Evolutionary conservation across 2,113 vertebrate genomes (phyloP).

Genomic region (Aptenodytes forsteri): DNA sequence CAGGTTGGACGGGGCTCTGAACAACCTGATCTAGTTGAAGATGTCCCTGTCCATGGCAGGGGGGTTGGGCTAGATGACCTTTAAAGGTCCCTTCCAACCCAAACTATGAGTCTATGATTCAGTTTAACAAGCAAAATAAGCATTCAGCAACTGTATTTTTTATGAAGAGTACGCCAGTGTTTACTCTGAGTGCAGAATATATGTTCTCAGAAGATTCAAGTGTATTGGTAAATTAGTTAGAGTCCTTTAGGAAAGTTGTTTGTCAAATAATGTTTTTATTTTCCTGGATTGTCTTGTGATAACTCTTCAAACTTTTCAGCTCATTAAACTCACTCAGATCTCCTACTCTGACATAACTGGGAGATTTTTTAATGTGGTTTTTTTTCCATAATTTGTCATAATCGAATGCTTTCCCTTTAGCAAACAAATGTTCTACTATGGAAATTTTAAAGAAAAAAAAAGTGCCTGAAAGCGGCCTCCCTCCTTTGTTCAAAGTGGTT

Average conservation of each 20-base stretch:
- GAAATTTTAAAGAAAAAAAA: neutral
- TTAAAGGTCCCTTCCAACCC: no score
- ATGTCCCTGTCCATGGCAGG: no score
- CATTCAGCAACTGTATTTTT: neutral
- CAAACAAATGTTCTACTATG: neutral
- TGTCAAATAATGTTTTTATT: neutral
- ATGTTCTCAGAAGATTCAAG: neutral
- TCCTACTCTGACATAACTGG: neutral
- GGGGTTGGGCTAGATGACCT: no score
- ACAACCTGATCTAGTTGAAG: no score
- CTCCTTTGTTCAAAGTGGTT: neutral
- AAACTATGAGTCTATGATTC: neutral
- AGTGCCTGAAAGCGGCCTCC: neutral
- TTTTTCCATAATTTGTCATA: neutral
- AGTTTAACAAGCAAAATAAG: neutral
- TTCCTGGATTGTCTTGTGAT: neutral
- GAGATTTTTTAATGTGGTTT: neutral
- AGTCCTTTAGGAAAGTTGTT: neutral
- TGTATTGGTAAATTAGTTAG: neutral
- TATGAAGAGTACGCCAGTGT: neutral
- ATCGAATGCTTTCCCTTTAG: neutral
- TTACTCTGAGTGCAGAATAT: neutral
- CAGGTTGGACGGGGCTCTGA: no score
- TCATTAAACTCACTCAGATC: neutral
- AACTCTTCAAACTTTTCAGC: neutral